Evolutionary conservation across 2,113 vertebrate species (phyloP).

Genomic region (Limanda limanda): DNA sequence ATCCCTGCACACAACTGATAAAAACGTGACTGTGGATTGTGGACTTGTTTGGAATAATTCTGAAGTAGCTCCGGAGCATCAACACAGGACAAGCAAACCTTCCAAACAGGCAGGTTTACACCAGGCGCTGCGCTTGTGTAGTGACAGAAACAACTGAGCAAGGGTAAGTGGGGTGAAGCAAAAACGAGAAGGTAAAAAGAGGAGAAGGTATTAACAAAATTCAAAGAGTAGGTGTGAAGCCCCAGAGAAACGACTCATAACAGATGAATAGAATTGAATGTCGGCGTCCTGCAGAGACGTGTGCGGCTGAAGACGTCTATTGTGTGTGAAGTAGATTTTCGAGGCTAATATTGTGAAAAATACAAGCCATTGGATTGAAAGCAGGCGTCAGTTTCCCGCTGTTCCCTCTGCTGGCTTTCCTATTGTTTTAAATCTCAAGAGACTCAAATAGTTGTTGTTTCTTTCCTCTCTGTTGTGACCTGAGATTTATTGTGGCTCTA

Average conservation of each 20-base stretch:
- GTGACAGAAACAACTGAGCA: too few relatives aligned
- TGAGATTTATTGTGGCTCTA: neutral
- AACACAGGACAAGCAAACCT: too few relatives aligned
- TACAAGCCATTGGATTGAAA: slow-evolving; percentile 17
- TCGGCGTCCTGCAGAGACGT: slow-evolving; percentile 16
- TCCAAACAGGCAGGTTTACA: too few relatives aligned
- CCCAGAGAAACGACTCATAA: neutral
- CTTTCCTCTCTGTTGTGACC: neutral
- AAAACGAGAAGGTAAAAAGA: neutral
- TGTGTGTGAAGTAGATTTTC: slow-evolving; percentile 16
- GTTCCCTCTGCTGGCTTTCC: slow-evolving; percentile 6
- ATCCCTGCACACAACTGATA: too few relatives aligned
- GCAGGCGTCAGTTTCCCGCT: neutral
- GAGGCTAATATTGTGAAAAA: slow-evolving; percentile 22
- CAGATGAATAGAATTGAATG: slow-evolving; percentile 5
- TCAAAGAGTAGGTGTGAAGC: slow-evolving; percentile 7
- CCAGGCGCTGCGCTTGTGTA: too few relatives aligned
- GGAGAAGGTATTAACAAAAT: neutral
- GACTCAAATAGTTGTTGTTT: neutral
- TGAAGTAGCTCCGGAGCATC: too few relatives aligned
- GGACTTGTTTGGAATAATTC: too few relatives aligned
- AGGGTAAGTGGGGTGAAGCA: too few relatives aligned
- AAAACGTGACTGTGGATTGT: too few relatives aligned
- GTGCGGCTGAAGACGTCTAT: neutral
- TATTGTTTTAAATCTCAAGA: neutral